Evolutionary conservation across 2,113 vertebrate species (phyloP).

Genomic region (Eurystomus gularis): DNA sequence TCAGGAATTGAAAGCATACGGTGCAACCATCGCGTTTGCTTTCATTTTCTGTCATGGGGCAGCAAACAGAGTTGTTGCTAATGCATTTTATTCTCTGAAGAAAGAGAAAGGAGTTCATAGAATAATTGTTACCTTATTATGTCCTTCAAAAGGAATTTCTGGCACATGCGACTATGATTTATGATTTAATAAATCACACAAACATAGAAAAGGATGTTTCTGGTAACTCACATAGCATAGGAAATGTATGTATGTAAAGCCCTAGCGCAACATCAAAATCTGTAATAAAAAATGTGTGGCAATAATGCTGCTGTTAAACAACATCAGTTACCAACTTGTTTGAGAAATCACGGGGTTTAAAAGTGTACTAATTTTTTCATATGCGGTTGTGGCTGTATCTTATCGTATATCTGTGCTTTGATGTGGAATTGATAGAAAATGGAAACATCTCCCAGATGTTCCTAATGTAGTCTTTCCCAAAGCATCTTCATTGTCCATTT

Average conservation of each 20-base stretch:
- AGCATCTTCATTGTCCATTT: not conserved
- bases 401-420: not conserved
- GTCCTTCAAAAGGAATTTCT: slow-evolving; percentile 22
- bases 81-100: slow-evolving; percentile 43
- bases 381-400: not conserved
- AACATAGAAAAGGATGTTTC: not conserved
- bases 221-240: not conserved
- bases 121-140: slow-evolving; percentile 30
- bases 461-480: not conserved
- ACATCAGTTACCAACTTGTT: not conserved
- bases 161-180: slow-evolving; percentile 2
- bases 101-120: slow-evolving; percentile 11
- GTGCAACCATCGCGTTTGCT: not conserved
- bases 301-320: not conserved
- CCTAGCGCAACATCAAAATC: not conserved
- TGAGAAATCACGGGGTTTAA: not conserved
- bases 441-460: not conserved
- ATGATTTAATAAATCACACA: slow-evolving; percentile 31
- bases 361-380: not conserved
- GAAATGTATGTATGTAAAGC: not conserved
- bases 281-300: not conserved
- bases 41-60: slow-evolving; percentile 3
- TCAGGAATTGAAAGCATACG: not conserved
- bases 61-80: not conserved
- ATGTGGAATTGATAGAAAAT: not conserved